A percentile compares a stretch with the other conserved stretches of the same genome.
Conservation (phyloP, 2,888 invertebrate genomes). For the Scrobipalpa costella region DNA sequence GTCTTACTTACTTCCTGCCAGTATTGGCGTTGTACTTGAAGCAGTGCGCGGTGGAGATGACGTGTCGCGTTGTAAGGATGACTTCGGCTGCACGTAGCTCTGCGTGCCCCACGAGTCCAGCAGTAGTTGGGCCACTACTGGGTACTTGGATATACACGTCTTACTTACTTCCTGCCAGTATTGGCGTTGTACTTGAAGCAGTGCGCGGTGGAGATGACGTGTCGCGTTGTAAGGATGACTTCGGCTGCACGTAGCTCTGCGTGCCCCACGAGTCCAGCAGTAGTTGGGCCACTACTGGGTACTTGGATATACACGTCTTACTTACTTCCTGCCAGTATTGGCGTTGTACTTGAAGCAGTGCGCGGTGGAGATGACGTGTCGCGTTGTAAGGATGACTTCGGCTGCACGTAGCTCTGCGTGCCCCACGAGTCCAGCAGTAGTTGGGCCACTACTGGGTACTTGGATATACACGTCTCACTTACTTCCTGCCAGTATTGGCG, state of each 20-base stretch:
- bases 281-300: slow-evolving; percentile 49
- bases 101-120: slow-evolving; percentile 65
- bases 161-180: slow-evolving; percentile 45
- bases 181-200: slow-evolving; percentile 67
- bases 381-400: slow-evolving; percentile 65
- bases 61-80: slow-evolving; percentile 64
- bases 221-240: too few species aligned
- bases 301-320: slow-evolving; percentile 29
- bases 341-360: slow-evolving; percentile 69
- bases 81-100: slow-evolving; percentile 62
- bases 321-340: slow-evolving; percentile 66
- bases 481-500: slow-evolving; percentile 51
- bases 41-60: slow-evolving; percentile 70
- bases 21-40: slow-evolving; percentile 64
- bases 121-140: slow-evolving; percentile 64
- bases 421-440: slow-evolving; percentile 66
- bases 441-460: slow-evolving; percentile 62
- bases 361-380: slow-evolving; percentile 67
- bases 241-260: slow-evolving; percentile 46
- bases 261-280: slow-evolving; percentile 65
- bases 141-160: slow-evolving; percentile 41
- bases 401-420: slow-evolving; percentile 60
- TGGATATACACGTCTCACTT: slow-evolving; percentile 32
- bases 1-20: slow-evolving; percentile 63
- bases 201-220: slow-evolving; percentile 62